Evolutionary conservation across 2,888 invertebrate genomes (phyloP).

Genomic region (Drosophila histrio): DNA sequence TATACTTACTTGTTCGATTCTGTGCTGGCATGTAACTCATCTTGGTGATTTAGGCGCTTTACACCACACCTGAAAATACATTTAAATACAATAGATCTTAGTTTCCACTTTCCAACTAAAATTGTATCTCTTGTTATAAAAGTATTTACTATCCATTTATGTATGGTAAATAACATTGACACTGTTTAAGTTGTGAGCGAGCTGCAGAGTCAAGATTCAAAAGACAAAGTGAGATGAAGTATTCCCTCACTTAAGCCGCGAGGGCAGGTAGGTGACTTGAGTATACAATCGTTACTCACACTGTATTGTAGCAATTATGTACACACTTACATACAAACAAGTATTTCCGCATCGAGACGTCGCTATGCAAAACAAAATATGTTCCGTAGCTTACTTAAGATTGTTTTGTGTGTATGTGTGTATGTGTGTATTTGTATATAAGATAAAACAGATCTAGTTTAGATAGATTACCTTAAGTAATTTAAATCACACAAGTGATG

Average conservation of each 20-base stretch:
- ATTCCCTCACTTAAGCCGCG: conserved; percentile 13
- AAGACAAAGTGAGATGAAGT: conserved; percentile 16
- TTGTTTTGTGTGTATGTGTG: conserved; percentile 1
- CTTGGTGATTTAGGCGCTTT: conserved; percentile 88
- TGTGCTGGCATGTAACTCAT: conserved; percentile 94
- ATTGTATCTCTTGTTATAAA: too few relatives aligned
- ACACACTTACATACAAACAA: conserved; percentile 12
- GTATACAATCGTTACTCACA: conserved; percentile 27
- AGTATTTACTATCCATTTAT: background rate
- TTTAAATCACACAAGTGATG: conserved; percentile 4
- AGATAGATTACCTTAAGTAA: conserved; percentile 25
- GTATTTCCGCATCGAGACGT: conserved; percentile 43
- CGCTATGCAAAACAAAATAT: conserved; percentile 37
- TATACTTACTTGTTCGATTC: conserved; percentile 92
- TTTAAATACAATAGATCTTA: background rate
- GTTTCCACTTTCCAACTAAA: too few relatives aligned
- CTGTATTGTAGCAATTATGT: conserved; percentile 22
- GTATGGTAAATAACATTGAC: conserved; percentile 5
- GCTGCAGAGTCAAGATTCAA: conserved; percentile 26
- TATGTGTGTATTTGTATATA: conserved; percentile 12
- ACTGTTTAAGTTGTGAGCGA: conserved; percentile 4
- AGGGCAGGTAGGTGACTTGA: conserved; percentile 45
- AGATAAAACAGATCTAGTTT: conserved; percentile 17
- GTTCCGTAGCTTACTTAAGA: conserved; percentile 36
- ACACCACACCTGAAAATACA: conserved; percentile 86